A percentile compares a stretch with the other conserved stretches of the same genome.
These are phyloP conservation scores for Wiebesia pumilae DNA, from an alignment of 1,140 invertebrate genomes.

Conservation along the genomic window DNA sequence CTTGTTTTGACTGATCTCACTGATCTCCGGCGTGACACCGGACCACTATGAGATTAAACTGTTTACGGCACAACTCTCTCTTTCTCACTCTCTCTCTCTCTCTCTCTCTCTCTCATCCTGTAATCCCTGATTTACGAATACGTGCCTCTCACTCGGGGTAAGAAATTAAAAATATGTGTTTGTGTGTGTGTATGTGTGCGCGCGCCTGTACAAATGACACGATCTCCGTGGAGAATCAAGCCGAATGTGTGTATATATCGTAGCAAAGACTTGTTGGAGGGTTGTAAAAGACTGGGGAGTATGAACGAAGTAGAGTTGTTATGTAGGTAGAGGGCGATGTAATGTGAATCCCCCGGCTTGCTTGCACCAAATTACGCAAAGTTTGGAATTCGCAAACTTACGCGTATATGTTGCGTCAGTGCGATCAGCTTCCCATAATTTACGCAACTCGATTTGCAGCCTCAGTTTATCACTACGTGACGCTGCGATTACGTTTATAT, in stretches of 20 bases:
- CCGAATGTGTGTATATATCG: constrained; percentile 44
- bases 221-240: constrained; percentile 72
- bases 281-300: constrained; percentile 18
- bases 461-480: neutral
- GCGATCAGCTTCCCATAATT: constrained; percentile 13
- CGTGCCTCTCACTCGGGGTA: neutral
- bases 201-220: constrained; percentile 55
- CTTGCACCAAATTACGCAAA: neutral
- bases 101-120: neutral
- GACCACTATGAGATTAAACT: constrained; percentile 69
- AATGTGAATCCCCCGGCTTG: neutral
- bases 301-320: neutral
- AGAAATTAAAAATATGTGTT: constrained; percentile 13
- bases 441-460: constrained; percentile 31
- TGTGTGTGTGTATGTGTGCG: constrained; percentile 50
- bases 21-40: constrained; percentile 56
- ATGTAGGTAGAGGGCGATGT: neutral
- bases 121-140: constrained; percentile 73
- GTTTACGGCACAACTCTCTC: constrained; percentile 70
- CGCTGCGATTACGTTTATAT: constrained; percentile 2
- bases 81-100: constrained; percentile 58
- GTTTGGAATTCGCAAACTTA: no score
- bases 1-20: constrained; percentile 73
- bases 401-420: neutral
- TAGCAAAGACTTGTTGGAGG: neutral